Conservation (phyloP, 2,888 invertebrate genomes). For the Leptinotarsa juncta region DNA sequence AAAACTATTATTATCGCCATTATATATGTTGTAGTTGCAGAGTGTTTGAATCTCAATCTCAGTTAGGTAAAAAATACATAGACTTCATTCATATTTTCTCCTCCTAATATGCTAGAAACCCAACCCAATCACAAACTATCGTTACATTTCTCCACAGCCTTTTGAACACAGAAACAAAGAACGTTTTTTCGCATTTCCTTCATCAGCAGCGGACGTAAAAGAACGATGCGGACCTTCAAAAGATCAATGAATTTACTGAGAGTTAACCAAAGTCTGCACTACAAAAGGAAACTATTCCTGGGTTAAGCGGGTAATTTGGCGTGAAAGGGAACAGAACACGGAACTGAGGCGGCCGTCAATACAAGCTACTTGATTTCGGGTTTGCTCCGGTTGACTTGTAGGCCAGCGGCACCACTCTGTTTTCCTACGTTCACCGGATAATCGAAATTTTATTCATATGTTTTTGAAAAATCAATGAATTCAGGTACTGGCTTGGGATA, state of each 20-base stretch:
- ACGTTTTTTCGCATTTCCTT: constrained; percentile 18
- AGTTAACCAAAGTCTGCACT: constrained; percentile 50
- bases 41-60: too few relatives aligned
- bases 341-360: constrained; percentile 42
- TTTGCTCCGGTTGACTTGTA: constrained; percentile 5
- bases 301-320: constrained; percentile 55
- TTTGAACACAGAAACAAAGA: constrained; percentile 13
- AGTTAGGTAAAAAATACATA: too few relatives aligned
- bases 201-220: constrained; percentile 7
- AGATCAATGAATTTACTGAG: constrained; percentile 52
- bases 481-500: too few relatives aligned
- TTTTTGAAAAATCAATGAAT: too few relatives aligned
- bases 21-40: too few relatives aligned
- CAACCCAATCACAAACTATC: neutral
- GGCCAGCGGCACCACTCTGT: neutral
- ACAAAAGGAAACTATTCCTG: constrained; percentile 54
- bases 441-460: neutral
- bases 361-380: constrained; percentile 38
- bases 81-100: too few relatives aligned
- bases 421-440: neutral
- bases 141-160: neutral
- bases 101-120: neutral
- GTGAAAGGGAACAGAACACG: constrained; percentile 52
- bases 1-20: too few relatives aligned
- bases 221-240: constrained; percentile 45